A percentile compares a stretch with the other conserved stretches of the same genome.
phyloP scores from a whole-genome alignment of 2,888 invertebrate species.

The Acleris cristana region DNA sequence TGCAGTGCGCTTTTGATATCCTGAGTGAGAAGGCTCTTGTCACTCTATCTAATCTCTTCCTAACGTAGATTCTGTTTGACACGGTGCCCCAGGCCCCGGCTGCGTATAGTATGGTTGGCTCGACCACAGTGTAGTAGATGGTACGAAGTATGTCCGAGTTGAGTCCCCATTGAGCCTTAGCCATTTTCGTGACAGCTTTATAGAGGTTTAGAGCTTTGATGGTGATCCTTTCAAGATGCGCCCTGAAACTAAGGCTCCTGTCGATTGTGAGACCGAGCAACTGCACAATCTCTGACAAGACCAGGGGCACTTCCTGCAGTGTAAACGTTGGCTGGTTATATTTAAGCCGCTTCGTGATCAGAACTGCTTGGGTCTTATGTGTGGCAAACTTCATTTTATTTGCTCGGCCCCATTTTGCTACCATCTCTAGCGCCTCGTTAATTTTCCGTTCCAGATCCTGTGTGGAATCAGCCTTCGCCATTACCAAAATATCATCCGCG shows the following conservation, averaged over 20 bases:
- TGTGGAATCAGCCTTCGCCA: neutral
- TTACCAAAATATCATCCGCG: neutral
- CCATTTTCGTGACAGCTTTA: slow-evolving; percentile 1
- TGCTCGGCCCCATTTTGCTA: neutral
- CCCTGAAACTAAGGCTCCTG: neutral
- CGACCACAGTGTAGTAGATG: neutral
- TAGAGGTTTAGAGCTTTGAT: neutral
- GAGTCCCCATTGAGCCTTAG: neutral
- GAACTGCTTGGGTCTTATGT: neutral
- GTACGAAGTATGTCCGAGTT: slow-evolving; percentile 1
- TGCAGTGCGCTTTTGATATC: neutral
- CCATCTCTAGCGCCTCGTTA: neutral
- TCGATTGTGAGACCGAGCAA: slow-evolving; percentile 20
- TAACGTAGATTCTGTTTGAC: neutral
- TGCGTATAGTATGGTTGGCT: neutral
- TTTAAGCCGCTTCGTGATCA: neutral
- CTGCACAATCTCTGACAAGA: neutral
- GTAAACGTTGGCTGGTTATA: neutral
- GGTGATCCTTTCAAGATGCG: neutral
- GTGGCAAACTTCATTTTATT: neutral
- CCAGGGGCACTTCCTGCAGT: neutral
- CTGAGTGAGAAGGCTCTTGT: slow-evolving; percentile 4
- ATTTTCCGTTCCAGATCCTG: neutral
- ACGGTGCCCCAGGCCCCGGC: neutral
- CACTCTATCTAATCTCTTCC: slow-evolving; percentile 3